These are phyloP conservation scores for Marcusenius ussheri DNA, from an alignment of 2,113 vertebrate species.

Conservation along the genomic window DNA sequence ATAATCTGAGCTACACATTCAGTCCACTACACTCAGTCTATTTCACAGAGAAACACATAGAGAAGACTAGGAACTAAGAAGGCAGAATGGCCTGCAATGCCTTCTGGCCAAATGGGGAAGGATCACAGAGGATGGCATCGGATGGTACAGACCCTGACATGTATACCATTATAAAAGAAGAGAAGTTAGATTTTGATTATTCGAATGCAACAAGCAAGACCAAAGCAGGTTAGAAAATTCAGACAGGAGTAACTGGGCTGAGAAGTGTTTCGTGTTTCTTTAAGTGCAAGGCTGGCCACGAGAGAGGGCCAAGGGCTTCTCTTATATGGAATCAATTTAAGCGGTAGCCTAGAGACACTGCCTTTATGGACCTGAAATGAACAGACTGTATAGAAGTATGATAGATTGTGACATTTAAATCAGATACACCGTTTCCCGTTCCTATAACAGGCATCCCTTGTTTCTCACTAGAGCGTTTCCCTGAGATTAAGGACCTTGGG, in stretches of 20 bases:
- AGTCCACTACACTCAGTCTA: no score
- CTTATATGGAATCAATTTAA: slow-evolving; percentile 54
- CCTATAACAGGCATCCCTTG: not conserved
- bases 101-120: no score
- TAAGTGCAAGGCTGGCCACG: slow-evolving; percentile 47
- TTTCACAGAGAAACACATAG: no score
- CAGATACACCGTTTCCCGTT: slow-evolving; percentile 12
- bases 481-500: not conserved
- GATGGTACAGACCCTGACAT: no score
- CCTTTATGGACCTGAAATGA: slow-evolving; percentile 45
- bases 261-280: slow-evolving; percentile 31
- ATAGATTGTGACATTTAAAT: slow-evolving; percentile 35
- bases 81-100: no score
- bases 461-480: not conserved
- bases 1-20: no score
- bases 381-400: slow-evolving; percentile 29
- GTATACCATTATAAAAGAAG: not conserved
- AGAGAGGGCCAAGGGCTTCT: slow-evolving; percentile 28
- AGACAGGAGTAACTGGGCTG: not conserved
- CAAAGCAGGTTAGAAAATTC: not conserved
- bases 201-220: not conserved
- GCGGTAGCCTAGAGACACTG: slow-evolving; percentile 43
- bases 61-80: no score
- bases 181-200: not conserved
- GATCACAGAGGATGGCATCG: no score